Evolutionary conservation across 2,113 vertebrate genomes (phyloP), one percentile per base, ranked within the genome.

Genomic region (Mesitornis unicolor): DNA sequence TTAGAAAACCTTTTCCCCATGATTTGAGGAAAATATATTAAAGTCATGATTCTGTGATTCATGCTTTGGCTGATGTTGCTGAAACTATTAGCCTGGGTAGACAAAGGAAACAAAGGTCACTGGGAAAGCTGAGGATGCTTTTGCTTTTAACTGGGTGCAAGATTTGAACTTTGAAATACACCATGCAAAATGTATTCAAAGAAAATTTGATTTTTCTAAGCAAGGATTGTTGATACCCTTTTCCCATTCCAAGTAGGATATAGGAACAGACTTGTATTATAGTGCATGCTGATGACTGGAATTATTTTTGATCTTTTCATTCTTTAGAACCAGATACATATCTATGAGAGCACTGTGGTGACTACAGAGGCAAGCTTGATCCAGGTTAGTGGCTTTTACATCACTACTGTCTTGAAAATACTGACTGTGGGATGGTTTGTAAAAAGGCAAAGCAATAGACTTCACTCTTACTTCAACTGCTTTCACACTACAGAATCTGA

Each of bases 351-450:
- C 2, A 87, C 96, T 11, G 24, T 99, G 74, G 82, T 86, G 61
- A 98, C 97, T 61, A 99, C 99, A 96, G 99, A 99, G 38, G 92
- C 97, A 10, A 93, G 84, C 36, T 93, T 99, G 67, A 84, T 95
- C 42, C 98, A 99, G 98, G 99, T 99, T 64, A 83, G 98, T 97
- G 43, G 29, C 17, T 95, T 53, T 70, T 64, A 31, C 16, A 60
- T 47, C 4, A 2, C 31, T 64, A 16, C 8, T 8, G 14, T 50
- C 45, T 82, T 56, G 47, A 78, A 67, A 88, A 74, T 35, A 20
- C 12, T 53, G 45, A 7, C 14, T 29, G 2, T 73, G 36, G 42
- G n/a, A 48, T 25, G 31, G 5, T 64, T 68, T 69, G 57, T 82
- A 42, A 48, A 82, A 87, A 89, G 21, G 7, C 35, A 82, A 57